Conservation (phyloP, 2,888 invertebrate genomes). For the Noctua janthina region DNA sequence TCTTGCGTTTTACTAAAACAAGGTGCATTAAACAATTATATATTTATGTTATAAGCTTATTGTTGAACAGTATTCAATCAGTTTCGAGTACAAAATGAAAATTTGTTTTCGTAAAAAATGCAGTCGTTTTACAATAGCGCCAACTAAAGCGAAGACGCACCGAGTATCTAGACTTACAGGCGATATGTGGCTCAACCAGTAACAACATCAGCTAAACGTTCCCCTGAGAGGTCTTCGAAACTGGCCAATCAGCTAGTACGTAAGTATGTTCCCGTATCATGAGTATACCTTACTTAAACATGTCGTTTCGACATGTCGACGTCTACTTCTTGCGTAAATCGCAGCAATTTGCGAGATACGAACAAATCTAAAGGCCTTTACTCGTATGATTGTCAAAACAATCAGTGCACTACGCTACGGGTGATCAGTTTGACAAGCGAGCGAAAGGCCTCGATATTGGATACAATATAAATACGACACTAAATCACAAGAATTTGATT, state of each 20-base stretch:
- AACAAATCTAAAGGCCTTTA: slow-evolving; percentile 47
- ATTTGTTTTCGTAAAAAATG: slow-evolving; percentile 72
- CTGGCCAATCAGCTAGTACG: slow-evolving; percentile 37
- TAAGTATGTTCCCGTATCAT: slow-evolving; percentile 37
- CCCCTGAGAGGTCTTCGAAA: slow-evolving; percentile 38
- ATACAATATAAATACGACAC: slow-evolving; percentile 75
- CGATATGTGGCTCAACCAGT: slow-evolving; percentile 71
- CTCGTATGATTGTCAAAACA: slow-evolving; percentile 43
- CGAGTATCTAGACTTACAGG: slow-evolving; percentile 64
- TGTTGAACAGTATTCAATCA: slow-evolving; percentile 68
- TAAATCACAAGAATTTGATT: slow-evolving; percentile 80
- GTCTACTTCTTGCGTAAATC: slow-evolving; percentile 45
- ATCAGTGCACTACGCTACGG: slow-evolving; percentile 46
- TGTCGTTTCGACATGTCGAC: slow-evolving; percentile 50
- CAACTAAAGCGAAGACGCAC: slow-evolving; percentile 65
- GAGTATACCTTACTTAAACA: slow-evolving; percentile 39
- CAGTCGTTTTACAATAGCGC: slow-evolving; percentile 75
- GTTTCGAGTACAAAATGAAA: slow-evolving; percentile 64
- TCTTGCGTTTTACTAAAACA: slow-evolving; percentile 75
- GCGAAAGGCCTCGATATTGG: slow-evolving; percentile 54
- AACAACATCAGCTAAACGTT: slow-evolving; percentile 53
- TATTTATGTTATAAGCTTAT: slow-evolving; percentile 64
- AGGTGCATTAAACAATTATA: slow-evolving; percentile 79
- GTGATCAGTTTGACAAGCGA: slow-evolving; percentile 52
- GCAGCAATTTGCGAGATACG: slow-evolving; percentile 45